Base-by-base conservation (phyloP, 2,113 vertebrate species). In the Setophaga coronata region DNA sequence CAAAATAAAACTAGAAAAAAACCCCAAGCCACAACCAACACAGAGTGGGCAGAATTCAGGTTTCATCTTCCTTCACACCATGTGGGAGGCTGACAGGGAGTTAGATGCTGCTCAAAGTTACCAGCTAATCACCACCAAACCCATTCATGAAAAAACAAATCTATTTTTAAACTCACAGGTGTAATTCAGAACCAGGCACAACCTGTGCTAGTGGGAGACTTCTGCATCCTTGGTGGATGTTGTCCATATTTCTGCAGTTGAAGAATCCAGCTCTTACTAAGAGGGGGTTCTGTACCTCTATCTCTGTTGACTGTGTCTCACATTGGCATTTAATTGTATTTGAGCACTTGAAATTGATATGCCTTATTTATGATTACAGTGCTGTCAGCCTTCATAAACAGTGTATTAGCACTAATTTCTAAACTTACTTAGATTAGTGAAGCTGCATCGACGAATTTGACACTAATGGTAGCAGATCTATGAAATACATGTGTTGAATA, bases 341-440 rank as follows among this genome's bases (percentile, higher is more conserved):
- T 80, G 26, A 94, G 42, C 50, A 58, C 50, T 54, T 73, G 34
- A 82, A 90, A 93, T 92, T 61, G 77, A 54, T 73, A 70, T 48
- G 54, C 3, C 60, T 88, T 94, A 62, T 92, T 93, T 86, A 70
- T 0, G 0, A 51, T 70, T 83, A 74, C 90, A 78, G 51, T 43
- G 67, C 43, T 81, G 51, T 10, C 47, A 81, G 23, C 31, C 67
- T 78, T 86, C 21, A 18, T 90, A 92, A 96, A 90, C 87, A 88
- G 51, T 67, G 42, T 31, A 90, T 93, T 95, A 94, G 82, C 65
- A 82, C 80, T 89, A 50, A 97, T 95, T 93, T 92, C 76, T 78
- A 64, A 92, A 83, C 67, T 86, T 89, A 34, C 50, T 83, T 74
- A 60, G 76, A 92, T 89, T 64, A 83, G 87, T 89, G 94, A 89